Evolutionary conservation across 1,140 invertebrate genomes (phyloP).

Genomic region (Littorina saxatilis): DNA sequence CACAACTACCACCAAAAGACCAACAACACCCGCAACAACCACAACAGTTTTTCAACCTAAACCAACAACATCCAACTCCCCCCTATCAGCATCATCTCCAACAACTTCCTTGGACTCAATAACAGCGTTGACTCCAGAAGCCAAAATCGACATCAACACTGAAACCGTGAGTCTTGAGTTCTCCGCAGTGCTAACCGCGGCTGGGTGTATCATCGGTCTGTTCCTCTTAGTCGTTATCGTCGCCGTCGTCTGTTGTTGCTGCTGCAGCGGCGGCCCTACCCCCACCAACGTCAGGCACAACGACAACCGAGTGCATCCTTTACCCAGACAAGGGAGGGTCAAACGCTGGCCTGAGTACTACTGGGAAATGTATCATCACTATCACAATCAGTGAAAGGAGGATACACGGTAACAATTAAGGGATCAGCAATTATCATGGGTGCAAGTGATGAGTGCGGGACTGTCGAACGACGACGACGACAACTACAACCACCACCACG

Average conservation of each 20-base stretch:
- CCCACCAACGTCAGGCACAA: background rate
- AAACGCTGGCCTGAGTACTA: background rate
- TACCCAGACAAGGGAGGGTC: background rate
- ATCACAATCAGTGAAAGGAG: background rate
- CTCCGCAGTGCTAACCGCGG: background rate
- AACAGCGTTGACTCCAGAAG: background rate
- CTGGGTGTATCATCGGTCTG: background rate
- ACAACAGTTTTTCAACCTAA: background rate
- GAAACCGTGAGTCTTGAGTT: background rate
- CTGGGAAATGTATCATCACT: background rate
- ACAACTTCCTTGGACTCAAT: background rate
- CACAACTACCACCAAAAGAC: background rate
- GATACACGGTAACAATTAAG: too few species aligned
- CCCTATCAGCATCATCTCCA: background rate
- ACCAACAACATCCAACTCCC: background rate
- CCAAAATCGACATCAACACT: background rate
- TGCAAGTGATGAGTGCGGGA: too few species aligned
- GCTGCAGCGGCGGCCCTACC: background rate
- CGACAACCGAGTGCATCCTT: background rate
- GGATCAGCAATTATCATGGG: too few species aligned
- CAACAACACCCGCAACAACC: background rate
- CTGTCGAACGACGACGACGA: too few species aligned
- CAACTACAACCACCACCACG: too few species aligned
- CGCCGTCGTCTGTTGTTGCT: constrained; percentile 10
- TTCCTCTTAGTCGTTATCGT: background rate